Evolutionary conservation across 2,888 invertebrate genomes (phyloP).

Genomic region (Yponomeuta cagnagella): DNA sequence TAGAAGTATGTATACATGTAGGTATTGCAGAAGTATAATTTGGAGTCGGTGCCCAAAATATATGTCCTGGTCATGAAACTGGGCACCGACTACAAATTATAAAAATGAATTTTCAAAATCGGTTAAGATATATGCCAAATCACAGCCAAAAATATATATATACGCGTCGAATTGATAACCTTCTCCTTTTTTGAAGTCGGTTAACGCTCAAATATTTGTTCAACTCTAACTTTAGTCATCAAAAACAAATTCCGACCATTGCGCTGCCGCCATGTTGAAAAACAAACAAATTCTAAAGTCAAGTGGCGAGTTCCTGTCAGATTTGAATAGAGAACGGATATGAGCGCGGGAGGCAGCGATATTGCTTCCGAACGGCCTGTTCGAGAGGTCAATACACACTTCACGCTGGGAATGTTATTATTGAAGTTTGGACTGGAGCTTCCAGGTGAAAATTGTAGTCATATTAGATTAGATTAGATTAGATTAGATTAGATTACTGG

Average conservation of each 20-base stretch:
- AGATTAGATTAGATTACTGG: not conserved
- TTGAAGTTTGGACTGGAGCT: not conserved
- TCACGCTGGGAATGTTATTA: not conserved
- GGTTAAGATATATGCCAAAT: no score
- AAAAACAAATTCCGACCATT: not conserved
- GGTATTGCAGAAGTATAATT: no score
- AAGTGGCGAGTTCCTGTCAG: not conserved
- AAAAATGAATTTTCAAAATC: no score
- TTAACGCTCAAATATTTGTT: not conserved
- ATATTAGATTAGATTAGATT: not conserved
- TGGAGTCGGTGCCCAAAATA: no score
- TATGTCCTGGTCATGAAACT: no score
- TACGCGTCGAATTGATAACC: no score
- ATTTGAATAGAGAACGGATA: constrained; percentile 20
- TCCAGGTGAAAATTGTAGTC: not conserved
- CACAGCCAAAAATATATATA: no score
- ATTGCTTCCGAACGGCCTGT: not conserved
- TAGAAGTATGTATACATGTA: no score
- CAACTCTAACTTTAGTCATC: not conserved
- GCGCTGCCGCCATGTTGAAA: not conserved
- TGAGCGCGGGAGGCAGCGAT: constrained; percentile 22
- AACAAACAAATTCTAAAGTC: not conserved
- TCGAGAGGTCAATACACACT: constrained; percentile 10
- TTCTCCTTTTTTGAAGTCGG: no score
- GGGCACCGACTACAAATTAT: no score